These are phyloP conservation scores for Heptranchias perlo DNA, from an alignment of 2,113 vertebrate species.

Conservation along the genomic window DNA sequence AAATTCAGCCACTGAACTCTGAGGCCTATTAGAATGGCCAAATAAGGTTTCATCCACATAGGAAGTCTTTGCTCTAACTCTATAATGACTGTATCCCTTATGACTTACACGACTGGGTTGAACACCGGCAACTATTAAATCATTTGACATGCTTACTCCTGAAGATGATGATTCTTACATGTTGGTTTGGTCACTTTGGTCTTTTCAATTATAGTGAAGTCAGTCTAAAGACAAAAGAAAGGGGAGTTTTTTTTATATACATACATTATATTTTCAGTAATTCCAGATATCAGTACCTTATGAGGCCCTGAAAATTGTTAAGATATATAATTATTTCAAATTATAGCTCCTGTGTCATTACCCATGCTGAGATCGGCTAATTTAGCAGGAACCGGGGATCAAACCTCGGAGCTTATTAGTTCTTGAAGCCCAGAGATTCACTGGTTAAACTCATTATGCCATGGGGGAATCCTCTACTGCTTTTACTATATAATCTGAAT, in stretches of 20 bases:
- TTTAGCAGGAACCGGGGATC: not conserved
- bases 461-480: not conserved
- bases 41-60: constrained; percentile 63
- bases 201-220: not conserved
- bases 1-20: constrained; percentile 43
- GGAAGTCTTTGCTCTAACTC: constrained; percentile 47
- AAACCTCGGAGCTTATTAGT: not conserved
- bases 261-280: not conserved
- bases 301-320: not conserved
- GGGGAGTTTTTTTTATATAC: not conserved
- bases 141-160: constrained; percentile 35
- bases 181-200: not conserved
- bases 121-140: constrained; percentile 40
- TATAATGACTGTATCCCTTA: constrained; percentile 11
- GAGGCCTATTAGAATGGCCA: constrained; percentile 44
- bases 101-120: constrained; percentile 40
- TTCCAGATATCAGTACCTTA: not conserved
- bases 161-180: not conserved
- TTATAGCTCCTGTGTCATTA: not conserved
- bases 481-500: not conserved
- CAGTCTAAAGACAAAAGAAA: constrained; percentile 1
- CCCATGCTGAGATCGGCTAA: not conserved
- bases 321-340: constrained; percentile 8
- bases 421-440: not conserved
- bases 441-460: not conserved